Evolutionary conservation across 2,113 vertebrate species (phyloP).

Genomic region (Piprites chloris): DNA sequence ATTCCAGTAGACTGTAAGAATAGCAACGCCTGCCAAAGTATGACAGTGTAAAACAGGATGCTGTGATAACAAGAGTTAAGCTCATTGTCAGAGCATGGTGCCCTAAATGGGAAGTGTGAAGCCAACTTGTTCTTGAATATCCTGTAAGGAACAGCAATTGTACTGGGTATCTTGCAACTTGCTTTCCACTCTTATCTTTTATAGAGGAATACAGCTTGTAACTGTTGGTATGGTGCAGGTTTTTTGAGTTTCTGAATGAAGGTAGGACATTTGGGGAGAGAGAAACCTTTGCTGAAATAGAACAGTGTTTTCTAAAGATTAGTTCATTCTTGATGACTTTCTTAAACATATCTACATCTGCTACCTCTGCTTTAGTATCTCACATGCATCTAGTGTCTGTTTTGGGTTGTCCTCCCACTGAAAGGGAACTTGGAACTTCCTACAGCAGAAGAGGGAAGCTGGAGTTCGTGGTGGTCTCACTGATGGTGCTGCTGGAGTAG

Average conservation of each 20-base stretch:
- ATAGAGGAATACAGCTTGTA: background rate
- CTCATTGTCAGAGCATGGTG: background rate
- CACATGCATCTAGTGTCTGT: background rate
- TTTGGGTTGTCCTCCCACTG: background rate
- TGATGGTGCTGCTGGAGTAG: background rate
- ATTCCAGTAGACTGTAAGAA: background rate
- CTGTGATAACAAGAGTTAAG: background rate
- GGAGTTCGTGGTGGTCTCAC: background rate
- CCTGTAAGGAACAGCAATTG: background rate
- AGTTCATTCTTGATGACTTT: background rate
- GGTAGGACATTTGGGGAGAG: accelerated
- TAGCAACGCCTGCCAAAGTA: background rate
- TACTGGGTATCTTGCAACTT: background rate
- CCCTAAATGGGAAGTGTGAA: background rate
- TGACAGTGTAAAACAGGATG: background rate
- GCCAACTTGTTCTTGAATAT: background rate
- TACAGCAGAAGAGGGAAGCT: background rate
- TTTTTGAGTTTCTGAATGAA: background rate
- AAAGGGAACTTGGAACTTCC: background rate
- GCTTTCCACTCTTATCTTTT: background rate
- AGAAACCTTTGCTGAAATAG: background rate
- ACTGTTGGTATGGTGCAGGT: background rate
- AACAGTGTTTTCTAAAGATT: background rate
- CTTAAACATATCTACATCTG: background rate
- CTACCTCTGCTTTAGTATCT: background rate